phyloP scores from a whole-genome alignment of 2,797 vertebrate species.

The Schizopygopsis pylzovi region DNA sequence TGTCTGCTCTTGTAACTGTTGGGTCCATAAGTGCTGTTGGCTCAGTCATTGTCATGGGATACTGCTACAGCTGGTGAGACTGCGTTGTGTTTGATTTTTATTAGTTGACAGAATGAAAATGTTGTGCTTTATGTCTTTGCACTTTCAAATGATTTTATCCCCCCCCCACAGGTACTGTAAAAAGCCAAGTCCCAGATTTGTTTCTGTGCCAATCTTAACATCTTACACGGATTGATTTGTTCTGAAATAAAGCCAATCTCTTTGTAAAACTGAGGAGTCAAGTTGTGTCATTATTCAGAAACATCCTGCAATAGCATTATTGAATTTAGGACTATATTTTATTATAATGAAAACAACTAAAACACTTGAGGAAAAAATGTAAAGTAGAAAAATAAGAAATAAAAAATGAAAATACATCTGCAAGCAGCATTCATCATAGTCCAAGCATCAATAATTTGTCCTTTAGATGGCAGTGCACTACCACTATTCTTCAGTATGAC shows the following conservation, averaged over 20 bases:
- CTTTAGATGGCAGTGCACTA: conserved; percentile 29
- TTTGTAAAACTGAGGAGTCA: neutral
- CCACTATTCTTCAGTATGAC: neutral
- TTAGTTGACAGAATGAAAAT: neutral
- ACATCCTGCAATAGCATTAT: neutral
- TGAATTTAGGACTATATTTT: neutral
- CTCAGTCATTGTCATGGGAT: conserved; percentile 63
- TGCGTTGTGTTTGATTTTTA: neutral
- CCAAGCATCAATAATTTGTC: neutral
- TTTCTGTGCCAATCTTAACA: neutral
- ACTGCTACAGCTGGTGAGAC: conserved; percentile 69
- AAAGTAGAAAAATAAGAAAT: neutral
- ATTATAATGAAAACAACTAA: neutral
- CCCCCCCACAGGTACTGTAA: conserved; percentile 23
- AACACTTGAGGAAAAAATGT: neutral
- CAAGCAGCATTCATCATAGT: neutral
- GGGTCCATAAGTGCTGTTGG: conserved; percentile 64
- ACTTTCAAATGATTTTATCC: neutral
- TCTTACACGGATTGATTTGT: neutral
- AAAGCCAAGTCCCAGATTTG: conserved; percentile 9
- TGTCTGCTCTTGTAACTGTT: conserved; percentile 66
- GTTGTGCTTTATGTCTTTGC: neutral
- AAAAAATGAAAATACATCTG: neutral
- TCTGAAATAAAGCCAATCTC: conserved; percentile 22
- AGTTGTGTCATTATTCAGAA: neutral